Percentiles rank a stretch among this genome's conserved stretches.
Conservation (phyloP, 23 tunicate species). For the Trididemnum clinides region DNA sequence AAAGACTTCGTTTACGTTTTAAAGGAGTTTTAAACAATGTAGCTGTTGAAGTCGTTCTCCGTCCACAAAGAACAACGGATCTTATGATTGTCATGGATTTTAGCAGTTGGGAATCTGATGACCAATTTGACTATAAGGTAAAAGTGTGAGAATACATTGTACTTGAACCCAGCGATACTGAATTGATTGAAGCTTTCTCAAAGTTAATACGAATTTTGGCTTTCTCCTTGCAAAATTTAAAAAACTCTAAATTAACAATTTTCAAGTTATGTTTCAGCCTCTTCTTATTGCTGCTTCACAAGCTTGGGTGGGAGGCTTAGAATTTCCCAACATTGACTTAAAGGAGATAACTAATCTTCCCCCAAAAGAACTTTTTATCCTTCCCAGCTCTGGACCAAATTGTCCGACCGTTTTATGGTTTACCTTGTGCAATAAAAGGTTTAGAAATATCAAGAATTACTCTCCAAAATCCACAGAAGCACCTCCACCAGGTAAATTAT, state of each 20-base stretch:
- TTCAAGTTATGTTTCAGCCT: constrained; percentile 21
- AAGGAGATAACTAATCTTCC: constrained; percentile 41
- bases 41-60: constrained; percentile 36
- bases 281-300: constrained; percentile 37
- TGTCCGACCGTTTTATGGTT: constrained; percentile 84
- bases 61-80: constrained; percentile 48
- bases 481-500: no score
- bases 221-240: no score
- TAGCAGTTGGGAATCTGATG: constrained; percentile 20
- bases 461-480: constrained; percentile 22
- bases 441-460: constrained; percentile 42
- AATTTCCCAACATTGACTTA: constrained; percentile 54
- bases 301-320: constrained; percentile 37
- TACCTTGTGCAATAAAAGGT: constrained; percentile 71
- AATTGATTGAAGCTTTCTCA: no score
- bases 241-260: no score
- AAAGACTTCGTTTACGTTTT: no score
- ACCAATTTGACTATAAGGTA: constrained; percentile 28
- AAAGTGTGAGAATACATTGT: no score
- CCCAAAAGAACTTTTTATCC: constrained; percentile 36
- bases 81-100: constrained; percentile 54
- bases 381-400: constrained; percentile 51
- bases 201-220: no score
- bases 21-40: constrained; percentile 48
- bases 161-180: no score